Evolutionary conservation across 2,888 invertebrate species (phyloP), one percentile per base, ranked within the genome.

Genomic region (Scaptomyza reducta): DNA sequence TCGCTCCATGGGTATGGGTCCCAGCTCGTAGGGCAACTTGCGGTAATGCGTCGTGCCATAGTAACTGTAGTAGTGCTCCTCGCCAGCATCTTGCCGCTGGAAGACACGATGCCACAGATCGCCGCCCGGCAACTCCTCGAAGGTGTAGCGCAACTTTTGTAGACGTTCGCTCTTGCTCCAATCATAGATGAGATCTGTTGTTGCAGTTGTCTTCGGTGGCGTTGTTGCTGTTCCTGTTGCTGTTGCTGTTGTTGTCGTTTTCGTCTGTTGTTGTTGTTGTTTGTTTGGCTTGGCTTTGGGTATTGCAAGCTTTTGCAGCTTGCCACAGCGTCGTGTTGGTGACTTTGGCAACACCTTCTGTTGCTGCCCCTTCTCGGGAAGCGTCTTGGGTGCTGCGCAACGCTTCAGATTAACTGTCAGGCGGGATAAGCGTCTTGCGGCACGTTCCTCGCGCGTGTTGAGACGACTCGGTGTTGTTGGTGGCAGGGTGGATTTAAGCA

Each of bases 71-170:
- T 93, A 93, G 89, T 92, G 93, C 79, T 95, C 94, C 70, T 94
- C 94, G 14, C 95, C 95, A 50, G 94, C 93, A 87, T 96, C 96
- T 88, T 96, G 96, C 1, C 97, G 93, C 72, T 94, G 93, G 88
- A 96, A 97, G 1, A 96, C 95, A 70, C 94, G 94, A 89, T 94
- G 96, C 97, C 97, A 97, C 0, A 95, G 94, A 88, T 96, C 96
- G 22, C 94, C 94, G 35, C 92, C 92, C 1, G 96, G 96, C 62
- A 96, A 93, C 14, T 93, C 93, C 91, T 97, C 96, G 89, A 97
- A 97, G 0, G 90, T 73, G 53, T 90, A 91, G 0, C 70, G 70
- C 62, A 90, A 67, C 10, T 85, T 68, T 40, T 80, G 78, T 31
- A 91, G 29, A 6, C 84, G 76, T 40, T 83, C 87, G 31, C 91